phyloP scores from a whole-genome alignment of 2,113 vertebrate species.

The Poeciliopsis occidentalis region DNA sequence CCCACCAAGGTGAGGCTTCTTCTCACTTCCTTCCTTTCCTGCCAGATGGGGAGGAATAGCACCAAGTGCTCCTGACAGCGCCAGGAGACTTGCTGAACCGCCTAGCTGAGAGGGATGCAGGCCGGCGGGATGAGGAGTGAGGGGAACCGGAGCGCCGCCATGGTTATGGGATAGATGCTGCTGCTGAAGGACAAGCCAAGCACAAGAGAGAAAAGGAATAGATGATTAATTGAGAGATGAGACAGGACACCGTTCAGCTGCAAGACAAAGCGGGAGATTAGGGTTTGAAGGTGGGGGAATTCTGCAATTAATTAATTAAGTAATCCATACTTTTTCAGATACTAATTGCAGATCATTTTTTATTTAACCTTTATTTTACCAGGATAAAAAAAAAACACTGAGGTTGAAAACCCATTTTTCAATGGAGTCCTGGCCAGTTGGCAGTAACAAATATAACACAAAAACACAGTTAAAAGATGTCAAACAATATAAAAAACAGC shows the following conservation, averaged over 20 bases:
- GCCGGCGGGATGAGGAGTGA: slow-evolving; percentile 92
- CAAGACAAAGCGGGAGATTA: too few relatives aligned
- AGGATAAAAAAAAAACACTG: too few relatives aligned
- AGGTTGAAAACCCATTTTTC: too few relatives aligned
- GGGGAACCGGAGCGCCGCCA: slow-evolving; percentile 88
- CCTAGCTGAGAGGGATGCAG: slow-evolving; percentile 91
- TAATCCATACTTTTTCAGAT: too few relatives aligned
- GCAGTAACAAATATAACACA: too few relatives aligned
- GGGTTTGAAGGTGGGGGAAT: neutral
- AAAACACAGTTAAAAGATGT: too few relatives aligned
- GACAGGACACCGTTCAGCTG: neutral
- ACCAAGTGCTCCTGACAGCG: slow-evolving; percentile 90
- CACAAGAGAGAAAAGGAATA: neutral
- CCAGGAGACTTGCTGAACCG: slow-evolving; percentile 91
- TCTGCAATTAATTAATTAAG: too few relatives aligned
- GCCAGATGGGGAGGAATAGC: slow-evolving; percentile 89
- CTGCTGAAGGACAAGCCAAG: slow-evolving; percentile 76
- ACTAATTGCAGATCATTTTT: too few relatives aligned
- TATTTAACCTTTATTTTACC: too few relatives aligned
- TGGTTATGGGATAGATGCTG: slow-evolving; percentile 94
- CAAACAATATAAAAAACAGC: too few relatives aligned
- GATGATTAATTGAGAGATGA: slow-evolving; percentile 1
- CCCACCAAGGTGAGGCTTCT: slow-evolving; percentile 86
- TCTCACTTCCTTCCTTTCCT: slow-evolving; percentile 89
- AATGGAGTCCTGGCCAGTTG: too few relatives aligned